These are phyloP conservation scores for Heliconius hewitsoni DNA, from an alignment of 1,140 invertebrate species.

Conservation along the genomic window DNA sequence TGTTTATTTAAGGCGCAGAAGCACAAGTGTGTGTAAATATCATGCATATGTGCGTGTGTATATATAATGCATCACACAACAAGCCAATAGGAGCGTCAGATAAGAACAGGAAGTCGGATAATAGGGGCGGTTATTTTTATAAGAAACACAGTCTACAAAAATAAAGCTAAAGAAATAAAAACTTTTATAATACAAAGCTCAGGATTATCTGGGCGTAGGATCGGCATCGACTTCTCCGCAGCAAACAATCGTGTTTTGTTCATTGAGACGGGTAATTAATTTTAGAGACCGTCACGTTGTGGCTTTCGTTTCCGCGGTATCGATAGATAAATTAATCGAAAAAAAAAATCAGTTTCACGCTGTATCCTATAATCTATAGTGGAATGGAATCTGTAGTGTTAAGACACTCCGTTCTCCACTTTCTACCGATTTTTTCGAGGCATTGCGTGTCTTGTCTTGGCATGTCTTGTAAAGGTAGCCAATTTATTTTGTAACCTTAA, in stretches of 20 bases:
- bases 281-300: conserved; percentile 1
- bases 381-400: too few species aligned
- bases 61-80: background rate
- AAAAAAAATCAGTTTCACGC: too few species aligned
- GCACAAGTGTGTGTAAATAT: too few species aligned
- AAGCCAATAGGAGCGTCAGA: background rate
- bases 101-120: background rate
- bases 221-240: background rate
- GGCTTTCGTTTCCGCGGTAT: background rate
- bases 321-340: background rate
- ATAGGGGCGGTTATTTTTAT: background rate
- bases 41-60: background rate
- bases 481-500: background rate
- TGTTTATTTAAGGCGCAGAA: too few species aligned
- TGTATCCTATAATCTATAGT: too few species aligned
- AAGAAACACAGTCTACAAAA: background rate
- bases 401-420: too few species aligned
- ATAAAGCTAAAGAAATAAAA: background rate
- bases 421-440: too few species aligned
- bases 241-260: background rate
- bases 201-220: conserved; percentile 2
- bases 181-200: background rate
- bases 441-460: too few species aligned
- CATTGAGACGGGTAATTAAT: conserved; percentile 3
- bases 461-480: background rate